These are phyloP conservation scores for Drosophila punjabiensis DNA, from an alignment of 1,140 invertebrate genomes.

Conservation along the genomic window DNA sequence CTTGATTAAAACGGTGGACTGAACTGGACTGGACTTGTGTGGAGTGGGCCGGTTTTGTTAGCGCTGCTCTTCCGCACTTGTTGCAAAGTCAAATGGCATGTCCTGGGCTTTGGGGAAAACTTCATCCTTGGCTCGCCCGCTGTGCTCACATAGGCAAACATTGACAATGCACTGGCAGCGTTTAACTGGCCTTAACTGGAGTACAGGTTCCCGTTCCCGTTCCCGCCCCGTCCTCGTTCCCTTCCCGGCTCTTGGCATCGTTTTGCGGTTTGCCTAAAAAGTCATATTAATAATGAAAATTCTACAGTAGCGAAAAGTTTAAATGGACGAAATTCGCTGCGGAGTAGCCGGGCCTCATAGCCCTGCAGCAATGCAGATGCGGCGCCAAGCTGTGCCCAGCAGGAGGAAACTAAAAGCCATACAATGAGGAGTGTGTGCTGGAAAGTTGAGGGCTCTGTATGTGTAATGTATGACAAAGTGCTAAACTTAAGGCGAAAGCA, in stretches of 20 bases:
- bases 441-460: slow-evolving; percentile 71
- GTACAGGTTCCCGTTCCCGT: background rate
- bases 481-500: slow-evolving; percentile 17
- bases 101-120: slow-evolving; percentile 53
- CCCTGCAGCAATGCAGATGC: slow-evolving; percentile 70
- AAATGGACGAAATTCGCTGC: slow-evolving; percentile 78
- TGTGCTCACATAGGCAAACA: slow-evolving; percentile 66
- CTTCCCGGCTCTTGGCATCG: slow-evolving; percentile 53
- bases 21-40: slow-evolving; percentile 7
- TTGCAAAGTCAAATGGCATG: slow-evolving; percentile 81
- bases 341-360: slow-evolving; percentile 43
- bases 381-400: slow-evolving; percentile 66
- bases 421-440: slow-evolving; percentile 32
- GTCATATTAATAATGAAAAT: slow-evolving; percentile 84
- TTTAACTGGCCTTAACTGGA: slow-evolving; percentile 72
- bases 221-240: slow-evolving; percentile 2
- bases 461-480: slow-evolving; percentile 69
- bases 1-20: slow-evolving; percentile 76
- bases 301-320: slow-evolving; percentile 81
- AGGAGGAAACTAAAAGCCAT: slow-evolving; percentile 21
- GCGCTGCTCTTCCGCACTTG: slow-evolving; percentile 56
- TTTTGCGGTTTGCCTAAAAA: slow-evolving; percentile 77
- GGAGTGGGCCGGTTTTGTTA: slow-evolving; percentile 4
- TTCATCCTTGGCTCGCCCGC: slow-evolving; percentile 69
- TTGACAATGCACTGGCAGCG: slow-evolving; percentile 77